Evolutionary conservation across 2,888 invertebrate species (phyloP).

Genomic region (Trachelus iudaicus): DNA sequence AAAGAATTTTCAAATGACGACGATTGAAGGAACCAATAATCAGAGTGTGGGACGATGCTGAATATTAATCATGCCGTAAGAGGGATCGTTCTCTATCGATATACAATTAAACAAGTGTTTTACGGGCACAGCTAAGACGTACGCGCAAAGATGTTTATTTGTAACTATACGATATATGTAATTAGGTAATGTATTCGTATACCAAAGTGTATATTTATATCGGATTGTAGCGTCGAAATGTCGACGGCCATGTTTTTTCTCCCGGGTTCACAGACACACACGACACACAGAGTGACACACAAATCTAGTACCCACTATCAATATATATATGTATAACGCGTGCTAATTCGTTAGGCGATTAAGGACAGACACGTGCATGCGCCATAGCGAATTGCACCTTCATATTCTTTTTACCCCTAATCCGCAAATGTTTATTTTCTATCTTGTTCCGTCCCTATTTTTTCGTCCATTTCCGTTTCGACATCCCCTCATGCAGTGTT

Average conservation of each 20-base stretch:
- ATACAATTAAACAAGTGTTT: background rate
- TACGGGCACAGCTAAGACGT: slow-evolving; percentile 9
- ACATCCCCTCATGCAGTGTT: background rate
- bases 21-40: background rate
- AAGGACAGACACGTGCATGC: background rate
- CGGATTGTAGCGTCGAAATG: slow-evolving; percentile 9
- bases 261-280: background rate
- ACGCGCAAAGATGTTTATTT: slow-evolving; percentile 25
- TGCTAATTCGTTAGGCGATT: background rate
- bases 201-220: slow-evolving; percentile 51
- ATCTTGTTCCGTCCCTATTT: background rate
- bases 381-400: too few species aligned
- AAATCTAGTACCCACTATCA: background rate
- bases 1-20: background rate
- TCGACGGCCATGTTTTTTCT: background rate
- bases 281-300: background rate
- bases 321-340: background rate
- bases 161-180: slow-evolving; percentile 9
- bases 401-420: background rate
- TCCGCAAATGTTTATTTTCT: background rate
- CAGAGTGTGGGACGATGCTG: background rate
- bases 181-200: slow-evolving; percentile 43
- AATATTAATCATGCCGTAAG: background rate
- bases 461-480: background rate
- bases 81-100: background rate